phyloP scores from a whole-genome alignment of 1,140 invertebrate species.

The Calosoma granatense region DNA sequence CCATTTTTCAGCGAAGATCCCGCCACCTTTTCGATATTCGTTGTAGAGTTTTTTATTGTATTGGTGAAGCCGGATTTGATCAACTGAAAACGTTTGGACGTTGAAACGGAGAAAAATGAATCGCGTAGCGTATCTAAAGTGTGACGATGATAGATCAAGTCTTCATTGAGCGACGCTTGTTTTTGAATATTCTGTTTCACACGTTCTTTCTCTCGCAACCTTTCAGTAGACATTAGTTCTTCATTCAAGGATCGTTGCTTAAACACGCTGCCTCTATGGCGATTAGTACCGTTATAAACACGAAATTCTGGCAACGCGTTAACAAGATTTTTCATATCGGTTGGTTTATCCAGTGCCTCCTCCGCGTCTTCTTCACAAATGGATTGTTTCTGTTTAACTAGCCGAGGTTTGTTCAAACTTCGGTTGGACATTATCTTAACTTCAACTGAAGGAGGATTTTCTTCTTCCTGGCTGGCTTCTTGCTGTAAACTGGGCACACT shows the following conservation, averaged over 20 bases:
- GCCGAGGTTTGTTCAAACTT: conserved; percentile 46
- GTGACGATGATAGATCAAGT: conserved; percentile 62
- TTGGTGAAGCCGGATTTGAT: conserved; percentile 65
- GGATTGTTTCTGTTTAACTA: conserved; percentile 73
- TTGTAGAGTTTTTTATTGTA: conserved; percentile 69
- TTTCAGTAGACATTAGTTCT: conserved; percentile 74
- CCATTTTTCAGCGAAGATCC: conserved; percentile 39
- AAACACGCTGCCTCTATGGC: conserved; percentile 50
- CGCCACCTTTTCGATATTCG: conserved; percentile 68
- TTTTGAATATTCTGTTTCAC: conserved; percentile 80
- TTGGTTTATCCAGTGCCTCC: conserved; percentile 50
- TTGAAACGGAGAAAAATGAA: conserved; percentile 57
- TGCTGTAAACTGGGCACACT: conserved; percentile 58
- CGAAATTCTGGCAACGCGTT: conserved; percentile 51
- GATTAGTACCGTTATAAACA: conserved; percentile 34
- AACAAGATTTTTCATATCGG: conserved; percentile 49
- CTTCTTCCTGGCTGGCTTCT: not conserved
- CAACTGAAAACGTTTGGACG: conserved; percentile 69
- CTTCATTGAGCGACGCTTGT: conserved; percentile 79
- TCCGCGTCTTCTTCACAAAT: conserved; percentile 55
- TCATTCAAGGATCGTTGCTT: conserved; percentile 85
- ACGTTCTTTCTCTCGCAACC: conserved; percentile 70
- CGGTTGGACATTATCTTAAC: conserved; percentile 23
- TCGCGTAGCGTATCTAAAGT: conserved; percentile 63
- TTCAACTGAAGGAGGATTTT: conserved; percentile 23